Percentiles rank a stretch among this genome's conserved stretches.
Evolutionary conservation across 2,113 vertebrate species (phyloP).

Genomic region (Pantherophis guttatus): DNA sequence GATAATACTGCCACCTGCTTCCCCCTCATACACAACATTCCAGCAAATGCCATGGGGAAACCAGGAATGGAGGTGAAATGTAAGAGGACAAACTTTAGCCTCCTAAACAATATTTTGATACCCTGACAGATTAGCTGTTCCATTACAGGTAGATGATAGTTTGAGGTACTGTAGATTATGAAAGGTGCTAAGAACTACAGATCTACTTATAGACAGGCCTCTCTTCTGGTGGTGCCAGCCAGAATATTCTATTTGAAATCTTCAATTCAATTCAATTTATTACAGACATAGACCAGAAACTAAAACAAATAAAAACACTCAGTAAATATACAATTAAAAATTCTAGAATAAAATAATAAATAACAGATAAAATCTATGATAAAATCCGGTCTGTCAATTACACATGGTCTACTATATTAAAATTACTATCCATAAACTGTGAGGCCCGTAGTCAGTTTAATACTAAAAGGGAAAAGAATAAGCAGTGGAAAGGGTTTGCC

Average conservation of each 20-base stretch:
- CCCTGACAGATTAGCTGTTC: background rate
- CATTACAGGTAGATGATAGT: background rate
- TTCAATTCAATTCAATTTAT: background rate
- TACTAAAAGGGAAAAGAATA: too few relatives aligned
- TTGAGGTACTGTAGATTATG: background rate
- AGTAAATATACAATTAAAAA: too few relatives aligned
- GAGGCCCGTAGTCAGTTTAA: too few relatives aligned
- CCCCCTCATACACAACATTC: background rate
- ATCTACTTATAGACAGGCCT: background rate
- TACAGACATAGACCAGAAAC: too few relatives aligned
- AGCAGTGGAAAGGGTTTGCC: too few relatives aligned
- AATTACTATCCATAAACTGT: too few relatives aligned
- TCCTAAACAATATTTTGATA: background rate
- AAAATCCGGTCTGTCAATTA: too few relatives aligned
- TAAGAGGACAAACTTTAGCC: background rate
- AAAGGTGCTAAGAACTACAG: background rate
- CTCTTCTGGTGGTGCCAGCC: background rate
- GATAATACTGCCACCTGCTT: background rate
- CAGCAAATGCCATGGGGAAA: background rate
- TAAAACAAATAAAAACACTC: too few relatives aligned
- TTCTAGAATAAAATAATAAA: too few relatives aligned
- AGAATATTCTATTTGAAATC: background rate
- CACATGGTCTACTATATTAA: too few relatives aligned
- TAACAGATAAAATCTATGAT: too few relatives aligned
- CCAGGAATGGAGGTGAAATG: background rate